Conservation (phyloP, 2,888 invertebrate genomes). For the Keiferia lycopersicella region DNA sequence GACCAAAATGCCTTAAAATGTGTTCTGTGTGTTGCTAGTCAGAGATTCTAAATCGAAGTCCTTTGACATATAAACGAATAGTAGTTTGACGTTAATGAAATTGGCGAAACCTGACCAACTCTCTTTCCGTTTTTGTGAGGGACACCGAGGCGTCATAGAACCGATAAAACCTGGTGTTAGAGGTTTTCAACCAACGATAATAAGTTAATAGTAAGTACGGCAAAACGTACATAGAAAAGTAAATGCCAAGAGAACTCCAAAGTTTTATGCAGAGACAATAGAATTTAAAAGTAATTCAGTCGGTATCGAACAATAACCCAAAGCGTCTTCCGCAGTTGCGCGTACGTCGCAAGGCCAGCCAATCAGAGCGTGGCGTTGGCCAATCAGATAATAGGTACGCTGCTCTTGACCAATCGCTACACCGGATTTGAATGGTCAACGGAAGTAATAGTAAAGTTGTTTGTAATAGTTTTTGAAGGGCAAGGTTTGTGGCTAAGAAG, state of each 20-base stretch:
- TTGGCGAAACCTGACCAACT: no score
- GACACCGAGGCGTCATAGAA: no score
- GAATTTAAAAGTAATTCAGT: neutral
- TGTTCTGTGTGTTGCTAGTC: no score
- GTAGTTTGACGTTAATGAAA: no score
- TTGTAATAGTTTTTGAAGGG: neutral
- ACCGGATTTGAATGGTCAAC: constrained; percentile 30
- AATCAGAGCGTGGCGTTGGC: constrained; percentile 62
- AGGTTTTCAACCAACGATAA: no score
- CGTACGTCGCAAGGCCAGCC: constrained; percentile 34
- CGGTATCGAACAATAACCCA: constrained; percentile 8
- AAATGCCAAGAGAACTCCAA: neutral
- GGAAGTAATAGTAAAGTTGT: neutral
- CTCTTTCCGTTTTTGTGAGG: no score
- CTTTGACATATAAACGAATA: no score
- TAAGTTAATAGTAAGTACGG: no score
- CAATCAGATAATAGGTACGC: constrained; percentile 41
- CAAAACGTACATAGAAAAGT: no score
- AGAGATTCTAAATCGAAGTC: no score
- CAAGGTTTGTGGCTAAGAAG: neutral
- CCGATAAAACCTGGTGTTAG: no score
- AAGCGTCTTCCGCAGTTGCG: constrained; percentile 16
- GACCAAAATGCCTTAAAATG: no score
- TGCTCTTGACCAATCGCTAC: constrained; percentile 37
- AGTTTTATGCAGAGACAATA: constrained; percentile 9